phyloP scores from a whole-genome alignment of 1,140 invertebrate genomes.

The Drosophila repleta region DNA sequence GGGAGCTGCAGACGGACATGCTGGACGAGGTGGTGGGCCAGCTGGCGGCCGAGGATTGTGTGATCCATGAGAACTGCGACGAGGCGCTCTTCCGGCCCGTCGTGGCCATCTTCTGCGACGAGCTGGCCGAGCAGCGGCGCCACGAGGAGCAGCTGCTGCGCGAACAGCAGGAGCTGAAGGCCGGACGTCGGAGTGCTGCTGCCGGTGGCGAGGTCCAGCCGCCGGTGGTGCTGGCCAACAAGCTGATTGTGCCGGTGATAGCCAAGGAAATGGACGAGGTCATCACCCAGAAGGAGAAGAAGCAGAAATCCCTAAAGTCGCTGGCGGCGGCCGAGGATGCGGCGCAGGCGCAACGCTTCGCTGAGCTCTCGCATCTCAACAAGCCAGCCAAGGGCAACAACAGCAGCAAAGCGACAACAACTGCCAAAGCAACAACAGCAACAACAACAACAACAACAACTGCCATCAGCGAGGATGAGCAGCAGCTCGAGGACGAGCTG shows the following conservation, averaged over 20 bases:
- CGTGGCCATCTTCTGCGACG: conserved; percentile 84
- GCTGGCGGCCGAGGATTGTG: conserved; percentile 80
- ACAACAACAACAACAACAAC: conserved; percentile 38
- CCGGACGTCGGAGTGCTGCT: too few relatives aligned
- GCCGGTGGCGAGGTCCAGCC: conserved; percentile 32
- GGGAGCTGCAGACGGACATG: conserved; percentile 85
- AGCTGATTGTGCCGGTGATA: conserved; percentile 81
- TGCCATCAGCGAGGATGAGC: conserved; percentile 55
- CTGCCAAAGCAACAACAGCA: conserved; percentile 11
- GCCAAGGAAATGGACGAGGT: conserved; percentile 84
- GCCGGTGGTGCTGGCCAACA: conserved; percentile 70
- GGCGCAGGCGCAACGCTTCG: conserved; percentile 57
- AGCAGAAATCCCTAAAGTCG: conserved; percentile 81
- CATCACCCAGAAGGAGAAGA: conserved; percentile 75
- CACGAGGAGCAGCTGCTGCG: conserved; percentile 42
- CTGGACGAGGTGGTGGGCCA: conserved; percentile 83
- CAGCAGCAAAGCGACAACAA: background rate
- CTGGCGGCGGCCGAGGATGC: conserved; percentile 70
- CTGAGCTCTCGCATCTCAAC: conserved; percentile 61
- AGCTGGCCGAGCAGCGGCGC: conserved; percentile 49
- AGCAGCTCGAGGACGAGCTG: conserved; percentile 20
- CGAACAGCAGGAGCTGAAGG: conserved; percentile 5
- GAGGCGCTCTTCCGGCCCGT: conserved; percentile 87
- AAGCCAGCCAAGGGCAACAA: conserved; percentile 43
- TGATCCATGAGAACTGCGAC: conserved; percentile 87